These are phyloP conservation scores for Gonatopus flavifemur DNA, from an alignment of 1,140 invertebrate species.

Conservation along the genomic window DNA sequence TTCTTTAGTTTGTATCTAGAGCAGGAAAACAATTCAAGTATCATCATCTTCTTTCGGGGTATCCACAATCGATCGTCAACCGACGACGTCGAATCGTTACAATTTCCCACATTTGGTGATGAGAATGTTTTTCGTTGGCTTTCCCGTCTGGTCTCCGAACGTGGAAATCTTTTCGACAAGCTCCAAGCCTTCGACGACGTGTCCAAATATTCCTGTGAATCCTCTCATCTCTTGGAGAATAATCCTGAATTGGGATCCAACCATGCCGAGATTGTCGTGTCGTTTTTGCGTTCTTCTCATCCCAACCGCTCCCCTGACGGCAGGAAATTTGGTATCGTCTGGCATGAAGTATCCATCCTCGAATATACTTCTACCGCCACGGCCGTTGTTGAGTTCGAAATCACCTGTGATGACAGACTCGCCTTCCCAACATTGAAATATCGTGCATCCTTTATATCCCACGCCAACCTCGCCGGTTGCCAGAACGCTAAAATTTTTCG, in stretches of 20 bases:
- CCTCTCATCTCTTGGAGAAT: conserved; percentile 78
- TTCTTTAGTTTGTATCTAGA: conserved; percentile 24
- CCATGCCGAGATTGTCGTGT: conserved; percentile 77
- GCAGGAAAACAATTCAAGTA: conserved; percentile 17
- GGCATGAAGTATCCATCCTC: conserved; percentile 79
- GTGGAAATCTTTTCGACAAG: conserved; percentile 78
- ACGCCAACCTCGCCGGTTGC: conserved; percentile 78
- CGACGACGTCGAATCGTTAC: conserved; percentile 43
- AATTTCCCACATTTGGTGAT: conserved; percentile 78
- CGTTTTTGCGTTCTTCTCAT: conserved; percentile 81
- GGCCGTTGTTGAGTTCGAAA: conserved; percentile 79
- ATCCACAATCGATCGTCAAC: neutral
- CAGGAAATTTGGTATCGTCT: conserved; percentile 77
- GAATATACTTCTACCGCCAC: conserved; percentile 76
- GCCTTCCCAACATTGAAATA: conserved; percentile 82
- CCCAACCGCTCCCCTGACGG: conserved; percentile 75
- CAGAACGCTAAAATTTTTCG: conserved; percentile 83
- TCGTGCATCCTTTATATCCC: conserved; percentile 76
- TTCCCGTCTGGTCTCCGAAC: conserved; percentile 74
- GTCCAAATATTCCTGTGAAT: conserved; percentile 82
- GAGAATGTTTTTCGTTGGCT: conserved; percentile 73
- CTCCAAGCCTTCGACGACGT: conserved; percentile 79
- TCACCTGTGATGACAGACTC: conserved; percentile 81
- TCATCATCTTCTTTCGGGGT: neutral
- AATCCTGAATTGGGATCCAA: conserved; percentile 82